Conservation (phyloP, 1,140 invertebrate species). For the Hypothenemus hampei region DNA sequence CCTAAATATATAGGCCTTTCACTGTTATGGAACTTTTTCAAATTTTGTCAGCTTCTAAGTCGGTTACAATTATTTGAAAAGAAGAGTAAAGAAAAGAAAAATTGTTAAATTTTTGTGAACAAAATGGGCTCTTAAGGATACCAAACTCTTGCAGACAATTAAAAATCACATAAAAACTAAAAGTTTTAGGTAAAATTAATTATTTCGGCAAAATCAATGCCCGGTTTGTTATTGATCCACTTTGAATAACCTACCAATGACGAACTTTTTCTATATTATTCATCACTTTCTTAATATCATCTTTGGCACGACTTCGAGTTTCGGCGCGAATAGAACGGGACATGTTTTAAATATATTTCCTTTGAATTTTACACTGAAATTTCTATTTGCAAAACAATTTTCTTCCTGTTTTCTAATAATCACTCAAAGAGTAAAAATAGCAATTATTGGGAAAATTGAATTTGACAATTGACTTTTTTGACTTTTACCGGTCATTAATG, state of each 20-base stretch:
- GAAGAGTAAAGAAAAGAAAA: no score
- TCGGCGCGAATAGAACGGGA: constrained; percentile 51
- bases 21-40: no score
- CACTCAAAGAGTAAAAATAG: neutral
- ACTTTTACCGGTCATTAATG: neutral
- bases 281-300: constrained; percentile 98
- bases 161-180: no score
- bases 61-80: no score
- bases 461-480: neutral
- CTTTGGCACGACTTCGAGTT: constrained; percentile 95
- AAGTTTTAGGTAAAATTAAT: no score
- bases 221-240: no score
- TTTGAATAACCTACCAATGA: constrained; percentile 85
- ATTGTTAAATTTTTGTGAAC: no score
- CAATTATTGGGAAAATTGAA: neutral
- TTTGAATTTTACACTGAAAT: neutral
- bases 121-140: no score
- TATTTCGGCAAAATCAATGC: no score
- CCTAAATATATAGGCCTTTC: no score
- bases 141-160: no score
- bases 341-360: constrained; percentile 27
- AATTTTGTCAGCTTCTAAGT: no score
- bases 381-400: neutral
- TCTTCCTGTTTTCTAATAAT: neutral
- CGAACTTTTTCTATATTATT: constrained; percentile 97